Base-by-base conservation (phyloP, 2,797 vertebrate genomes). In the Clarias platycephalus region DNA sequence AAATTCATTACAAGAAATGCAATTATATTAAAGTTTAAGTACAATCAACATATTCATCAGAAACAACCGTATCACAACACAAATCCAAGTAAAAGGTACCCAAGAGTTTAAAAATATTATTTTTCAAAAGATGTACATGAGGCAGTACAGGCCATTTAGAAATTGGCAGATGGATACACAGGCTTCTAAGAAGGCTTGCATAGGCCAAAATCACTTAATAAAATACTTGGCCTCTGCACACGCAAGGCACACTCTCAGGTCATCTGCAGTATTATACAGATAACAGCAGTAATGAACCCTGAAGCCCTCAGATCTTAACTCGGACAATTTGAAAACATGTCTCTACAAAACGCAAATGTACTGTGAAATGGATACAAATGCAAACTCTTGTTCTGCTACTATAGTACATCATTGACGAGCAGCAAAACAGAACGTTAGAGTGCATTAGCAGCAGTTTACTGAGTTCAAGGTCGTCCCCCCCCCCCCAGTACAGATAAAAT, bases 141-240 rank as follows among this genome's bases (percentile, higher is more conserved):
- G 77, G 82, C 76, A 84, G 83, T 86, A 68, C 62, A 86, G 85
- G 64, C 85, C 92, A 89, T 92, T 91, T 91, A 92, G 86, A 91
- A 91, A 93, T 64, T 90, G 91, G 90, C 88, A 90, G 90, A 92
- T 92, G 92, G 91, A 93, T 91, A 92, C 24, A 63, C 90, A 93
- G 91, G 93, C 93, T 94, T 91, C 93, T 94, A 91, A 92, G 92
- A 93, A 94, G 92, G 93, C 94, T 95, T 94, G 94, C 94, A 94
- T 95, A 94, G 94, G 93, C 94, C 92, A 93, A 93, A 94, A 91
- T 94, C 92, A 92, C 90, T 91, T 92, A 92, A 93, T 92, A 93
- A 93, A 93, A 93, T 62, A 89, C 91, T 93, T 92, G 90, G 92
- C 92, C 91, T 84, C 90, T 93, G 94, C 92, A 64, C 93, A 79